A percentile compares a stretch with the other conserved stretches of the same genome.
phyloP scores from a whole-genome alignment of 2,888 invertebrate genomes.

The Cephus rjabovi region DNA sequence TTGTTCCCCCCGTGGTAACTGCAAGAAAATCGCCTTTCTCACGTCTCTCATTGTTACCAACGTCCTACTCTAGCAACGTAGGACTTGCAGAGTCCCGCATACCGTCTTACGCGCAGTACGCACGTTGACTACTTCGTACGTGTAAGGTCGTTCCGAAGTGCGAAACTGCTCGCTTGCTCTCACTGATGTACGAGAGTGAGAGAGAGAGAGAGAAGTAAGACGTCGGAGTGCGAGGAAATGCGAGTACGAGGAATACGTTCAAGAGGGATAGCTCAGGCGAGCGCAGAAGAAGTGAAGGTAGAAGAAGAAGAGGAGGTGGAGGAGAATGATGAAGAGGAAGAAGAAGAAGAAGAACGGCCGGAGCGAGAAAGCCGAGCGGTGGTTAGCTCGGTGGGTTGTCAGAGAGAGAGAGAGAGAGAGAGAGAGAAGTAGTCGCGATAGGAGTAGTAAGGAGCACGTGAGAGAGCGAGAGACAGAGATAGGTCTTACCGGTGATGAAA shows the following conservation, averaged over 20 bases:
- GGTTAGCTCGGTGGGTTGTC: neutral
- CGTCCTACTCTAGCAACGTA: neutral
- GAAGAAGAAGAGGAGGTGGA: neutral
- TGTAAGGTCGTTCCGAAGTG: slow-evolving; percentile 21
- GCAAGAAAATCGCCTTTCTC: slow-evolving; percentile 3
- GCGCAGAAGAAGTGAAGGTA: neutral
- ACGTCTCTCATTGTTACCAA: neutral
- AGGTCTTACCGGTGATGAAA: neutral
- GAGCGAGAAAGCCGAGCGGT: slow-evolving; percentile 3
- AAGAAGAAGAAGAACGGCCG: neutral
- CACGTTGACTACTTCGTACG: neutral
- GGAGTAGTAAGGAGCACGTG: neutral
- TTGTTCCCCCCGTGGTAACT: neutral
- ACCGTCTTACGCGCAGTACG: neutral
- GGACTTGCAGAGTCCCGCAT: neutral
- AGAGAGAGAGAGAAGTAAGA: neutral
- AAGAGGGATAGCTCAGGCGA: neutral
- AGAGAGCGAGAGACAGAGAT: neutral
- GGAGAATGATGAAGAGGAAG: neutral
- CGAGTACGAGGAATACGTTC: neutral
- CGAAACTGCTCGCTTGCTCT: slow-evolving; percentile 19
- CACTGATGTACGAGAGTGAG: neutral
- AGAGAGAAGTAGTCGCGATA: neutral
- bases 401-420: slow-evolving; percentile 8
- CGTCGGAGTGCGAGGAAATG: neutral